These are phyloP conservation scores for Gnathonemus echidnorhynchus DNA, from an alignment of 2,113 vertebrate genomes.

Conservation along the genomic window DNA sequence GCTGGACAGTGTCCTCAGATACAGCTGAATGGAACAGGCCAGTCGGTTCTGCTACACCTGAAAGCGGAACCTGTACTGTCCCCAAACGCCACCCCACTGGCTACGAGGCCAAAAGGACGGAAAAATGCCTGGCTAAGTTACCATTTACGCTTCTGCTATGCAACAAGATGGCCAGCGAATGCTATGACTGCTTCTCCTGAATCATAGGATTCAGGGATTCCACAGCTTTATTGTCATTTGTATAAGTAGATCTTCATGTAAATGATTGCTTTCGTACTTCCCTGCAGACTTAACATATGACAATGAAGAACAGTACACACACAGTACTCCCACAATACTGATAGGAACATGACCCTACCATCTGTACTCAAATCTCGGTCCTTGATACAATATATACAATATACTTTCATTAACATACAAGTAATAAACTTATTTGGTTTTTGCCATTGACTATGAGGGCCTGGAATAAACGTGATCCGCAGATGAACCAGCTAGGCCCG, in stretches of 20 bases:
- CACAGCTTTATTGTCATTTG: background rate
- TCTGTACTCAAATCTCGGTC: background rate
- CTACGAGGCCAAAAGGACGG: background rate
- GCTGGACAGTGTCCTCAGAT: background rate
- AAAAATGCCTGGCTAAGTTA: background rate
- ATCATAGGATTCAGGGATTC: background rate
- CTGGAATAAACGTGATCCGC: background rate
- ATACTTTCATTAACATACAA: background rate
- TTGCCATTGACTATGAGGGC: slow-evolving; percentile 9
- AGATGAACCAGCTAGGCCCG: background rate
- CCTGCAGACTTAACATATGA: background rate
- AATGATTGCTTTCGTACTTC: background rate
- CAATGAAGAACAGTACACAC: background rate
- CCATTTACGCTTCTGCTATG: background rate
- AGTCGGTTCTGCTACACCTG: background rate
- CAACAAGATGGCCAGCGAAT: background rate
- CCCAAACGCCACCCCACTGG: background rate
- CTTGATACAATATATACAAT: background rate
- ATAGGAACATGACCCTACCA: background rate
- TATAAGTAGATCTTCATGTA: background rate
- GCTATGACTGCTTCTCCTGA: background rate
- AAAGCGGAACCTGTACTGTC: background rate
- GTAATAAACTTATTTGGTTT: slow-evolving; percentile 9
- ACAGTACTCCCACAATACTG: background rate
- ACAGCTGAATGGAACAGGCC: background rate